phyloP scores from a whole-genome alignment of 2,888 invertebrate species.

The Eupeodes latifasciatus region DNA sequence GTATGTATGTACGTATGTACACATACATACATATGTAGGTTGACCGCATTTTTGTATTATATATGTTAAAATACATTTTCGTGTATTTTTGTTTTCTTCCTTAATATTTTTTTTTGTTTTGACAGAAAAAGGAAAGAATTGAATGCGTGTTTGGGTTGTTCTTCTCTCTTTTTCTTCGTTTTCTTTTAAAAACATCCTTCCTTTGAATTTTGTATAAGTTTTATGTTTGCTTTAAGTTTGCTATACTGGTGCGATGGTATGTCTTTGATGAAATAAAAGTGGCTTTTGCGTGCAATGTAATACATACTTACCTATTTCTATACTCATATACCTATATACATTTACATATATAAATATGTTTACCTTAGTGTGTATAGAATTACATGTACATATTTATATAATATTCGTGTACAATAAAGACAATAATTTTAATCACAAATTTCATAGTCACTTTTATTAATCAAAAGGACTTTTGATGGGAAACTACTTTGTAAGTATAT shows the following conservation, averaged over 20 bases:
- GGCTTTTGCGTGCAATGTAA: slow-evolving; percentile 66
- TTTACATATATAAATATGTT: no score
- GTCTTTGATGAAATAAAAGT: slow-evolving; percentile 57
- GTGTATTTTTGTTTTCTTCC: slow-evolving; percentile 46
- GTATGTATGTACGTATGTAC: not conserved
- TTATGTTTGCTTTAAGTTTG: slow-evolving; percentile 13
- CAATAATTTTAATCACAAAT: slow-evolving; percentile 62
- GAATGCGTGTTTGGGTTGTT: slow-evolving; percentile 61
- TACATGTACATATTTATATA: no score
- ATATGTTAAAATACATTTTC: slow-evolving; percentile 47
- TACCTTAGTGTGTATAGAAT: no score
- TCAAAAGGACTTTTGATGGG: slow-evolving; percentile 54
- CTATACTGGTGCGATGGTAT: slow-evolving; percentile 16
- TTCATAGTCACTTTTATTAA: slow-evolving; percentile 71
- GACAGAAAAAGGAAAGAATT: slow-evolving; percentile 27
- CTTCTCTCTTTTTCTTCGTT: slow-evolving; percentile 12
- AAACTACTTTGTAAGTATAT: not conserved
- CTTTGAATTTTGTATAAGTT: slow-evolving; percentile 30
- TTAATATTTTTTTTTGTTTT: not conserved
- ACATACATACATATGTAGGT: no score
- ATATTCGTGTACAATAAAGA: slow-evolving; percentile 38
- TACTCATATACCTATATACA: not conserved
- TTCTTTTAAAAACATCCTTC: slow-evolving; percentile 24
- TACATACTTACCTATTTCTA: not conserved
- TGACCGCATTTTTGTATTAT: slow-evolving; percentile 68